A percentile compares a stretch with the other conserved stretches of the same genome.
These are phyloP conservation scores for Cantharis lateralis DNA, from an alignment of 2,888 invertebrate genomes.

Conservation along the genomic window DNA sequence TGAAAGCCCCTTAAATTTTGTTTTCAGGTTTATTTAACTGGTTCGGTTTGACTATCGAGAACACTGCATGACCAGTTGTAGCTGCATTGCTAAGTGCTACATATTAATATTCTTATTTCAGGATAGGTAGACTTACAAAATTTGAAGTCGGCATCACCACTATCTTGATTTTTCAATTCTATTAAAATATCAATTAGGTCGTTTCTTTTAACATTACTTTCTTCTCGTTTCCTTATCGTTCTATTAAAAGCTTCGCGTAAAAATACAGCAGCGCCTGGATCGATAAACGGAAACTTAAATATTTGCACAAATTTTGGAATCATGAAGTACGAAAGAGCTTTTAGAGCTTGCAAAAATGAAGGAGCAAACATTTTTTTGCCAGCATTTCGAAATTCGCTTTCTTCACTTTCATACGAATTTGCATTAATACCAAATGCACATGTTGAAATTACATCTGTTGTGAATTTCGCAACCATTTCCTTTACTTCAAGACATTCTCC, in stretches of 20 bases:
- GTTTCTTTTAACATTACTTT: conserved; percentile 45
- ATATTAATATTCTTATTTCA: too few species aligned
- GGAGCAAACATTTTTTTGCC: conserved; percentile 35
- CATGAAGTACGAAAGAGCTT: conserved; percentile 28
- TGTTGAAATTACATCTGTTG: conserved; percentile 63
- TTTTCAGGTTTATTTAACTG: too few species aligned
- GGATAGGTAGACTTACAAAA: conserved; percentile 33
- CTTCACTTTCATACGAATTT: conserved; percentile 58
- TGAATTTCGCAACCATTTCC: conserved; percentile 60
- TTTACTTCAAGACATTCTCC: conserved; percentile 40
- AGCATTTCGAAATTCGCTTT: conserved; percentile 55
- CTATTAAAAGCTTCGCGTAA: conserved; percentile 47
- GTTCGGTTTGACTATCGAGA: too few species aligned
- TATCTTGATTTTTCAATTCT: conserved; percentile 41
- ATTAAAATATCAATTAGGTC: conserved; percentile 57
- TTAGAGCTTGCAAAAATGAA: conserved; percentile 28
- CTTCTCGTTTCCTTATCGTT: conserved; percentile 45
- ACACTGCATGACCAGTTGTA: too few species aligned
- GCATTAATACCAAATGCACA: conserved; percentile 64
- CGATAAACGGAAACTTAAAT: conserved; percentile 16
- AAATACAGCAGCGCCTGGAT: conserved; percentile 37
- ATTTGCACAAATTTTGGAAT: conserved; percentile 39
- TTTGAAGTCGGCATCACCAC: conserved; percentile 31
- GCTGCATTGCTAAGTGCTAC: too few species aligned
- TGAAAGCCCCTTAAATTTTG: too few species aligned